phyloP scores from a whole-genome alignment of 2,113 vertebrate genomes.

The Cryptoleucopteryx plumbea region DNA sequence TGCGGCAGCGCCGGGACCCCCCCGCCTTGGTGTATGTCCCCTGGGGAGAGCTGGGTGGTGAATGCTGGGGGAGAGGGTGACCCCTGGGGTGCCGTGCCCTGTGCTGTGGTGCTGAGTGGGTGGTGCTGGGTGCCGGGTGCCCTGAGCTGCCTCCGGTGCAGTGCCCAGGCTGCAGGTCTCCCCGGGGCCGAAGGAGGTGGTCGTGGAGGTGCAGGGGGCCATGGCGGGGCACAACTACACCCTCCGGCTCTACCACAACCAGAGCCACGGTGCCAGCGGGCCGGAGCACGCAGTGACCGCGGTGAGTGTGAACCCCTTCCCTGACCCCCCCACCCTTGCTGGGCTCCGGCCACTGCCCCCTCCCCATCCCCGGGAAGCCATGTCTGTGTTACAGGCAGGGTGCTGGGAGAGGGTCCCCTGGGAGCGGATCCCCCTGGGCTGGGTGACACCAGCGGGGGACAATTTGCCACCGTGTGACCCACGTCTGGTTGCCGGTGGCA shows the following conservation, averaged over 20 bases:
- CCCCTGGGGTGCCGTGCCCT: rapidly evolving
- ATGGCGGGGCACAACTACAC: conserved; percentile 20
- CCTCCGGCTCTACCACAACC: conserved; percentile 58
- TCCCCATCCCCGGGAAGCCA: not conserved
- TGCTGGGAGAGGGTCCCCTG: not conserved
- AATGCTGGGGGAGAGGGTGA: not conserved
- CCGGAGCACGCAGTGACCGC: rapidly evolving
- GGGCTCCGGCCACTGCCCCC: rapidly evolving
- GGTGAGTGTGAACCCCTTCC: conserved; percentile 14
- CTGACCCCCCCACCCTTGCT: rapidly evolving
- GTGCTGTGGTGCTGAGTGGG: not conserved
- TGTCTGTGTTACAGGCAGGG: conserved; percentile 1
- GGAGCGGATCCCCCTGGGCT: not conserved
- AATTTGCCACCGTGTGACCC: not conserved
- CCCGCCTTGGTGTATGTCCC: rapidly evolving
- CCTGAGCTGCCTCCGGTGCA: not conserved
- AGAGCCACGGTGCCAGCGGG: not conserved
- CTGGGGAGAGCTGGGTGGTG: not conserved
- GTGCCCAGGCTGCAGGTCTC: conserved; percentile 61
- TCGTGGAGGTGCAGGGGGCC: conserved; percentile 40
- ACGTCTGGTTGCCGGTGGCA: not conserved
- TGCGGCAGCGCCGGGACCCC: rapidly evolving
- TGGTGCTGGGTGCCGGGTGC: not conserved
- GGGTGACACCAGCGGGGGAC: not conserved
- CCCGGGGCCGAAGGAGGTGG: not conserved